Evolutionary conservation across 2,888 invertebrate species (phyloP), one percentile per base, ranked within the genome.

Genomic region (Caenorhabditis sp.): DNA sequence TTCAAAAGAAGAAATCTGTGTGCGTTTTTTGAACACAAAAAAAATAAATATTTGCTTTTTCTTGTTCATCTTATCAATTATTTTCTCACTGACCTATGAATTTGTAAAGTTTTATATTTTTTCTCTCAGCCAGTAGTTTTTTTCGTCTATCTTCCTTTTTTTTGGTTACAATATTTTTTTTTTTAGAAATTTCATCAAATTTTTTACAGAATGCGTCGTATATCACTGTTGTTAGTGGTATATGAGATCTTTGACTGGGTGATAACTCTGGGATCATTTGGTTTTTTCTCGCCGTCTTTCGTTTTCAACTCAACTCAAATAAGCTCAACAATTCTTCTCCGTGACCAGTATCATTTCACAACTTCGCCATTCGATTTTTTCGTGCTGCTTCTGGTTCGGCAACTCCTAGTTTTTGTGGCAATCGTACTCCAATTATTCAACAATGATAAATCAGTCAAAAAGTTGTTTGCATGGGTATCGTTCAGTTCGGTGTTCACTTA

Each of bases 401-500:
- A 62, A 58, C 27, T 61, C 0, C 60, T 70, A 27, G 64, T 70
- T 21, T 58, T 62, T 2, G 31, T 69, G 21, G 74, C 69, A 0
- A 58, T 71, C 8, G 43, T 74, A 54, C 59, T 72, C 24, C 60
- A 68, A 14, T 57, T 69, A 17, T 36, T 74, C 14, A 49, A 68
- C 53, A 69, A 74, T 49, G 61, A 50, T n/a, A 61, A 75, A 14
- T 60, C 62, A 14, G 64, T 58, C 8, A 66, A 63, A 27, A 10
- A 26, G 23, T 53, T 69, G n/a, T 70, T 70, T 58, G 61, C 36
- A 17, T 60, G 61, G 0, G 61, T 81, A 21, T 19, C 65, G 10
- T 58, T 62, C 55, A 62, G 61, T n/a, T 59, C 77, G 1, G 65
- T 79, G 3, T 62, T 69, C 69, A 62, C 67, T 36, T 79, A 79